Evolutionary conservation across 1,140 invertebrate genomes (phyloP).

Genomic region (Acromyrmex echinatior): DNA sequence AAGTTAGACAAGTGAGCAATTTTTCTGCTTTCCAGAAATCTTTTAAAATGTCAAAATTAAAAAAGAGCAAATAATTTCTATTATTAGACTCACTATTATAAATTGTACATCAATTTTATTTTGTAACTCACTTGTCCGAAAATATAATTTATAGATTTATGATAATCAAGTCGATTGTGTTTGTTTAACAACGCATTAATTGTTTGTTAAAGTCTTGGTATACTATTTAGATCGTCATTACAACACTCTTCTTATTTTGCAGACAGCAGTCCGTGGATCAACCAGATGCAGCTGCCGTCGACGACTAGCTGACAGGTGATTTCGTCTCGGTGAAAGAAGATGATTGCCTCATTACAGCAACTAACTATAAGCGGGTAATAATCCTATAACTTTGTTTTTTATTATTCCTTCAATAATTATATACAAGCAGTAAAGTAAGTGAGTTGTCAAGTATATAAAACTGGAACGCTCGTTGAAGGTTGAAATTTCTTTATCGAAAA

Average conservation of each 20-base stretch:
- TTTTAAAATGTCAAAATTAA: not conserved
- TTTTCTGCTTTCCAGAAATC: not conserved
- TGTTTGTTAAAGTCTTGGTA: not conserved
- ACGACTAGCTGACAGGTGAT: constrained; percentile 75
- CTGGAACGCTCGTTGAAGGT: constrained; percentile 31
- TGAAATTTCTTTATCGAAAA: constrained; percentile 47
- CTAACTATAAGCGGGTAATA: constrained; percentile 54
- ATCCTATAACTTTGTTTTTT: constrained; percentile 39
- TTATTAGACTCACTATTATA: not conserved
- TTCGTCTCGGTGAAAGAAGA: constrained; percentile 66
- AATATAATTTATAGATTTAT: constrained; percentile 20
- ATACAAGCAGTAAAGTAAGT: constrained; percentile 55
- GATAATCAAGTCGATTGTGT: not conserved
- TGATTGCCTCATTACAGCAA: constrained; percentile 74
- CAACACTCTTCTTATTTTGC: constrained; percentile 29
- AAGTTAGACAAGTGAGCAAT: constrained; percentile 67
- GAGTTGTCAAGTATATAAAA: constrained; percentile 60
- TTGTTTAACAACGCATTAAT: constrained; percentile 7
- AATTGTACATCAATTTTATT: not conserved
- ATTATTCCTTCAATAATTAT: constrained; percentile 50
- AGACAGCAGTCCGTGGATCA: constrained; percentile 48
- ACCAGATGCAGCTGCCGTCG: constrained; percentile 67
- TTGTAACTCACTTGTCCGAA: not conserved
- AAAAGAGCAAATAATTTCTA: not conserved
- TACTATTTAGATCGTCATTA: constrained; percentile 22